Conservation (phyloP, 2,113 vertebrate genomes). For the Tylochromis polylepis region DNA sequence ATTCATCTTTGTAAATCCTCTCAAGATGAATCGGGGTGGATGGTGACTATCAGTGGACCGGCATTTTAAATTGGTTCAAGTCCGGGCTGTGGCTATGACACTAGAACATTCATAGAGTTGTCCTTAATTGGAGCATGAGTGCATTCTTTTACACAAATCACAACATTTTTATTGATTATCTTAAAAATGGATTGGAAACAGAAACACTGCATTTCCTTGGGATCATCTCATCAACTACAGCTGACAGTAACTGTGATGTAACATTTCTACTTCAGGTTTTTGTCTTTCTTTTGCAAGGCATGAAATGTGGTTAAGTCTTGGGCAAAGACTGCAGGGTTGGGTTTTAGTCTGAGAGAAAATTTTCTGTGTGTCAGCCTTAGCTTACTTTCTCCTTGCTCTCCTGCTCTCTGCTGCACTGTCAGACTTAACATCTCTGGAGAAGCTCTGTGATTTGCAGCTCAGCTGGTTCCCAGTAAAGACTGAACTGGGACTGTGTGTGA, state of each 20-base stretch:
- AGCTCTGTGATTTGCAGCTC: neutral
- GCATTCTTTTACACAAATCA: neutral
- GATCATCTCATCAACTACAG: neutral
- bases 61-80: neutral
- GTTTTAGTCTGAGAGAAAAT: neutral
- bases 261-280: neutral
- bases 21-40: fast-evolving
- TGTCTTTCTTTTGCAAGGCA: neutral
- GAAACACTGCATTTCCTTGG: neutral
- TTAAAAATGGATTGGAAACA: neutral
- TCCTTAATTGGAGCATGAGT: neutral
- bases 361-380: neutral
- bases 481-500: fast-evolving
- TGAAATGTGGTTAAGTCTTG: neutral
- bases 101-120: neutral
- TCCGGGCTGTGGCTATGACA: neutral
- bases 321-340: neutral
- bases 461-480: neutral
- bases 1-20: neutral
- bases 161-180: neutral
- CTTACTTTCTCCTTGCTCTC: neutral
- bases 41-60: neutral
- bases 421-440: too few relatives aligned
- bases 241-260: neutral
- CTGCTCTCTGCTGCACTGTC: too few relatives aligned